These are phyloP conservation scores for Candidula unifasciata DNA, from an alignment of 2,888 invertebrate genomes.

Conservation along the genomic window DNA sequence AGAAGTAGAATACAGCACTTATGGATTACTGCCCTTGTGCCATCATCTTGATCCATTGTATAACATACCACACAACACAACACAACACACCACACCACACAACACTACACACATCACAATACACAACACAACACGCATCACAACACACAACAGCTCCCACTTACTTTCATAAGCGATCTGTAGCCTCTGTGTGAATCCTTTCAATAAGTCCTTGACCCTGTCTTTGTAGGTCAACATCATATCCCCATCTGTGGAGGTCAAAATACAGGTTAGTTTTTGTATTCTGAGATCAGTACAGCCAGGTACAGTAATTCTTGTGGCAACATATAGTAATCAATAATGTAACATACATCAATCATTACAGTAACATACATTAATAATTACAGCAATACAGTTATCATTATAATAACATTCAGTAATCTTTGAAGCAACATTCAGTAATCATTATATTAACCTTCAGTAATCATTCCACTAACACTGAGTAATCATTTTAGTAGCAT, in stretches of 20 bases:
- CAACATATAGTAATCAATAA: neutral
- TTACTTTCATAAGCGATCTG: slow-evolving; percentile 71
- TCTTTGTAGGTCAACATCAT: slow-evolving; percentile 66
- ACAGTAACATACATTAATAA: too few relatives aligned
- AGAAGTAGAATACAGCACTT: too few relatives aligned
- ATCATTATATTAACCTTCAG: too few relatives aligned
- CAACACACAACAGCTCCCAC: neutral
- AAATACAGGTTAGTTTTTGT: neutral
- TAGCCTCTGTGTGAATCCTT: slow-evolving; percentile 66
- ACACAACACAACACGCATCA: neutral
- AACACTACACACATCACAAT: neutral
- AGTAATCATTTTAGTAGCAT: too few relatives aligned
- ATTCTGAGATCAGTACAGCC: neutral
- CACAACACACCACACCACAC: neutral
- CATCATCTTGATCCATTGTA: too few relatives aligned
- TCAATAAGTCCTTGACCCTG: slow-evolving; percentile 66
- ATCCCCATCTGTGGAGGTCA: slow-evolving; percentile 65
- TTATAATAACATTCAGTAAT: too few relatives aligned
- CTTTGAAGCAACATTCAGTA: too few relatives aligned
- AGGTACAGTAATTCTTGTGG: neutral
- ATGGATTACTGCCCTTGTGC: too few relatives aligned
- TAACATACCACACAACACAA: too few relatives aligned
- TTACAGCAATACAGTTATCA: too few relatives aligned
- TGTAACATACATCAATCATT: neutral
- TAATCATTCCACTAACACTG: too few relatives aligned